Evolutionary conservation across 2,113 vertebrate genomes (phyloP).

Genomic region (Sula dactylatra): DNA sequence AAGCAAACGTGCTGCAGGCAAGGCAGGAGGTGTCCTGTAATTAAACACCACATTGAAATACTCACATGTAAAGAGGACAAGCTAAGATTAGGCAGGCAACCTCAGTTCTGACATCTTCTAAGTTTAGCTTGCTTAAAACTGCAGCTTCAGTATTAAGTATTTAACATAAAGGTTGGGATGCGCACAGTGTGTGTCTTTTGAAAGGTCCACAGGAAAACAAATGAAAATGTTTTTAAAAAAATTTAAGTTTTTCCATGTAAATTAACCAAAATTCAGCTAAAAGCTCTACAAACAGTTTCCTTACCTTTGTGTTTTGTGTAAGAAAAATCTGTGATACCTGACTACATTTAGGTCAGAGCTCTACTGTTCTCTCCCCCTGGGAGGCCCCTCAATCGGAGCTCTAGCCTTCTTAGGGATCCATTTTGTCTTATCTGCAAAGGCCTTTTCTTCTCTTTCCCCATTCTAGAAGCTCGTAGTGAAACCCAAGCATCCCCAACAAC

Average conservation of each 20-base stretch:
- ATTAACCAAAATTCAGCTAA: neutral
- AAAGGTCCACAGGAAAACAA: neutral
- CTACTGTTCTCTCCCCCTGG: neutral
- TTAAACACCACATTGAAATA: neutral
- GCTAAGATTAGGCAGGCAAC: neutral
- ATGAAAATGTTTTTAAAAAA: neutral
- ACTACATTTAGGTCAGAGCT: neutral
- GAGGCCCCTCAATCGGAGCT: neutral
- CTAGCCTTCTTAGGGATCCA: neutral
- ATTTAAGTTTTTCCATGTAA: neutral
- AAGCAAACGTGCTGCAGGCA: neutral
- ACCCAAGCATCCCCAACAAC: neutral
- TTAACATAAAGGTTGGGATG: neutral
- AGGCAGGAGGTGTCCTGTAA: neutral
- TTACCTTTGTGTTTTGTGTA: neutral
- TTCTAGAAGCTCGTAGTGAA: neutral
- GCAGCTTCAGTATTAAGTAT: accelerated
- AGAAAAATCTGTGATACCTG: neutral
- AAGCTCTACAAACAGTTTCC: neutral
- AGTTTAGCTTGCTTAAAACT: neutral
- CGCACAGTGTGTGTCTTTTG: neutral
- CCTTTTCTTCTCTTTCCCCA: neutral
- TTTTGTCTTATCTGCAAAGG: neutral
- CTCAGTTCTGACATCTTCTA: neutral
- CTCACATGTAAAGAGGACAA: neutral